Evolutionary conservation across 2,888 invertebrate species (phyloP).

Genomic region (Gerosis bhagava): DNA sequence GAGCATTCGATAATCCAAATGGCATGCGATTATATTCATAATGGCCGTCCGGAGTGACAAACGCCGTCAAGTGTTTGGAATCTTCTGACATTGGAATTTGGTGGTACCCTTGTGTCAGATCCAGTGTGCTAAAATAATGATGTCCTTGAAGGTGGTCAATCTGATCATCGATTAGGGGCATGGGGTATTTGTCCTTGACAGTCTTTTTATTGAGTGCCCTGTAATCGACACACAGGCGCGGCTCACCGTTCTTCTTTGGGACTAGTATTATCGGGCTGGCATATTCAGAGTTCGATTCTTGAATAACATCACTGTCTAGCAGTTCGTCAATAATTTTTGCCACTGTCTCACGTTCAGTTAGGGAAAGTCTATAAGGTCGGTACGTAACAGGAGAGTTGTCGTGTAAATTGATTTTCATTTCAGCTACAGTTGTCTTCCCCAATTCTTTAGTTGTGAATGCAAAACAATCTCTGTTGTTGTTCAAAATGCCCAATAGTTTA

Average conservation of each 20-base stretch:
- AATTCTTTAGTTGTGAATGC: background rate
- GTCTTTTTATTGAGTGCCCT: slow-evolving; percentile 29
- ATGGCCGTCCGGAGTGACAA: slow-evolving; percentile 16
- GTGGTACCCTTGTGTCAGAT: background rate
- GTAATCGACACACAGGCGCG: slow-evolving; percentile 36
- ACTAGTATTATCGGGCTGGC: slow-evolving; percentile 38
- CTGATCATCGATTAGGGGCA: slow-evolving; percentile 3
- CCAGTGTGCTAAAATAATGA: background rate
- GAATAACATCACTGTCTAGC: background rate
- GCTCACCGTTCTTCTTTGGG: slow-evolving; percentile 28
- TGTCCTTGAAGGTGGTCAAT: background rate
- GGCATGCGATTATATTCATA: slow-evolving; percentile 19
- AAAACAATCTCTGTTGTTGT: background rate
- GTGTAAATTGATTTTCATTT: background rate
- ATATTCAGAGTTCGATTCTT: slow-evolving; percentile 30
- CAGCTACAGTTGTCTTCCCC: slow-evolving; percentile 6
- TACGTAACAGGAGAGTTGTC: background rate
- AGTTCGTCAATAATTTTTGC: background rate
- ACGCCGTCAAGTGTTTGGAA: slow-evolving; percentile 4
- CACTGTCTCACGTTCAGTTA: background rate
- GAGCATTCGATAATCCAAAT: background rate
- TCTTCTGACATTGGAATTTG: background rate
- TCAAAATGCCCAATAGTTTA: background rate
- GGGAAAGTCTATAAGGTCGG: background rate
- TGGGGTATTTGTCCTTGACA: slow-evolving; percentile 38